Evolutionary conservation across 2,888 invertebrate genomes (phyloP).

Genomic region (Ochropleura leucogaster): DNA sequence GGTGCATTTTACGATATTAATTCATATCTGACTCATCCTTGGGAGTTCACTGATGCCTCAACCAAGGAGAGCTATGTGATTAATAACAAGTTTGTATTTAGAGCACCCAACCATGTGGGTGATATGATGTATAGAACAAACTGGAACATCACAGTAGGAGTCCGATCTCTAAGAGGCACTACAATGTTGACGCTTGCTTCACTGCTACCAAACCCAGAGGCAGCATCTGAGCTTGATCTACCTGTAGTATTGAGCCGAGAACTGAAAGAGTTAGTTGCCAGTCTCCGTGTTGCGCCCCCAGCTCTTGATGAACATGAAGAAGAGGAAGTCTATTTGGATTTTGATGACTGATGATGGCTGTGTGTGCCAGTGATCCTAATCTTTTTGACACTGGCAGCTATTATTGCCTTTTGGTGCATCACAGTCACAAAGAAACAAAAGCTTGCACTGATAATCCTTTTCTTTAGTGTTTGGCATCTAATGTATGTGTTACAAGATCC

Average conservation of each 20-base stretch:
- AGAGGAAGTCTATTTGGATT: constrained; percentile 7
- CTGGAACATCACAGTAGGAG: constrained; percentile 89
- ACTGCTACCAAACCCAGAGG: constrained; percentile 73
- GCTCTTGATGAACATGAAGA: not conserved
- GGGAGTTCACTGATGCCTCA: constrained; percentile 94
- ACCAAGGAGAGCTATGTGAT: constrained; percentile 92
- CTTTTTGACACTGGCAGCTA: constrained; percentile 38
- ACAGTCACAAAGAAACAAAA: constrained; percentile 42
- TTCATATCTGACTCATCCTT: constrained; percentile 95
- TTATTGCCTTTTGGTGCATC: constrained; percentile 47
- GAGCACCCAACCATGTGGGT: constrained; percentile 80
- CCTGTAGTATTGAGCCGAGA: constrained; percentile 84
- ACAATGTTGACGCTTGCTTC: constrained; percentile 86
- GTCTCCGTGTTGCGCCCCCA: constrained; percentile 39
- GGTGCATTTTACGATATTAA: constrained; percentile 92
- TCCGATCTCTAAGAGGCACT: constrained; percentile 87
- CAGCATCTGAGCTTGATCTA: constrained; percentile 80
- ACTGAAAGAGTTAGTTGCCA: constrained; percentile 69
- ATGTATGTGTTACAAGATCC: constrained; percentile 11
- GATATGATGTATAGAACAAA: constrained; percentile 80
- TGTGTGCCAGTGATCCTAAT: constrained; percentile 38
- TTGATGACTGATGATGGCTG: constrained; percentile 51
- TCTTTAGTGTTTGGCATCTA: constrained; percentile 37
- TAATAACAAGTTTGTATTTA: constrained; percentile 87
- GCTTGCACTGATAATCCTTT: constrained; percentile 31